A percentile compares a stretch with the other conserved stretches of the same genome.
Conservation (phyloP, 2,888 invertebrate genomes). For the Heterodera filipjevi region DNA sequence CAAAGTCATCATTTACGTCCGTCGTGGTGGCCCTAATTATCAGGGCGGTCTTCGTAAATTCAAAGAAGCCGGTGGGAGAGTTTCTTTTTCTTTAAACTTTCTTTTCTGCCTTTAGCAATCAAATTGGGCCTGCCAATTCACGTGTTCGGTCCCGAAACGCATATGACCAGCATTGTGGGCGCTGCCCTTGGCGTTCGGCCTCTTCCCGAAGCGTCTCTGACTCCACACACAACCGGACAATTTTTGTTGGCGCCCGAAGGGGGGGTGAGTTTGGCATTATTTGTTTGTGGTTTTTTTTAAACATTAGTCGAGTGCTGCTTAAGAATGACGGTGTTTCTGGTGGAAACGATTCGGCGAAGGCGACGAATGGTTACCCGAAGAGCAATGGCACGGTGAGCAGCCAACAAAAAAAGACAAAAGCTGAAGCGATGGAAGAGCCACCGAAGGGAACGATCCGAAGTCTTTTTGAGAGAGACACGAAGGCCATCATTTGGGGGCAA, state of each 20-base stretch:
- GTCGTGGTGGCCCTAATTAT: constrained; percentile 97
- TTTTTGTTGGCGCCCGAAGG: constrained; percentile 74
- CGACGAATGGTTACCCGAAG: constrained; percentile 20
- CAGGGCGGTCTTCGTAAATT: constrained; percentile 95
- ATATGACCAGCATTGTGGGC: constrained; percentile 99
- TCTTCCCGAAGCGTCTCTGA: constrained; percentile 75
- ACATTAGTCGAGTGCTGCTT: background rate
- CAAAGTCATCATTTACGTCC: constrained; percentile 89
- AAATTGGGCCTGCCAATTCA: constrained; percentile 83
- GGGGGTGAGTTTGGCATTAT: background rate
- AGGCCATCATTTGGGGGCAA: constrained; percentile 97
- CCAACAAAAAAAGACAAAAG: background rate
- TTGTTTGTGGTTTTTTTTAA: background rate
- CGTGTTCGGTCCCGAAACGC: constrained; percentile 97
- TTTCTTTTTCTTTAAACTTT: background rate
- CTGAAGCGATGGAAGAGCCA: background rate
- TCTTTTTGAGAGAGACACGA: constrained; percentile 62
- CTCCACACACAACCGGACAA: constrained; percentile 83
- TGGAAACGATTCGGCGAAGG: background rate
- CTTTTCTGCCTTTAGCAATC: constrained; percentile 64
- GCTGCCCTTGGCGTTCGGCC: constrained; percentile 77
- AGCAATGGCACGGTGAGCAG: constrained; percentile 22
- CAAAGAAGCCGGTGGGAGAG: constrained; percentile 76
- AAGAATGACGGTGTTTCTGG: background rate
- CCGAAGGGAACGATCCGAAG: constrained; percentile 31